Conservation (phyloP, 2,113 vertebrate genomes). For the Mesitornis unicolor region DNA sequence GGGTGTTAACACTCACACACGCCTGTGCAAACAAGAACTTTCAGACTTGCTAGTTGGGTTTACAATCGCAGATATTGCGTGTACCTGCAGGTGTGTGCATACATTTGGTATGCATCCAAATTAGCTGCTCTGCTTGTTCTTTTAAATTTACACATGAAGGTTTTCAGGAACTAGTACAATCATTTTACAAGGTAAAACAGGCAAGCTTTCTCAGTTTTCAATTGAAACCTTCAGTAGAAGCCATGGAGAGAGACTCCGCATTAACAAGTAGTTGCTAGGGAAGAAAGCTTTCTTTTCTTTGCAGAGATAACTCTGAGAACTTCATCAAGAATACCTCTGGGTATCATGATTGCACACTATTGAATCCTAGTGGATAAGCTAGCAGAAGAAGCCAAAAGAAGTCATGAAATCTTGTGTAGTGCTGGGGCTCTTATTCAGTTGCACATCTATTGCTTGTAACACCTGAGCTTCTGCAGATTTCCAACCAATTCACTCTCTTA, state of each 20-base stretch:
- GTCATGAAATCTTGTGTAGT: background rate
- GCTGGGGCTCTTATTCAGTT: background rate
- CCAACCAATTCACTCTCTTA: background rate
- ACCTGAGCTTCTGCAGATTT: background rate
- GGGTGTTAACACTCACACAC: rapidly evolving
- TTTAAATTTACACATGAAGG: background rate
- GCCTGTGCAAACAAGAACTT: background rate
- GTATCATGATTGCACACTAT: background rate
- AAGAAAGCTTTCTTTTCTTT: background rate
- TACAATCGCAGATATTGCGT: background rate
- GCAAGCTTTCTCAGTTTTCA: background rate
- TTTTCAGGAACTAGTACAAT: background rate
- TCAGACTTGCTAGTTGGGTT: background rate
- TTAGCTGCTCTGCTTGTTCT: background rate
- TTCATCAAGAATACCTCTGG: background rate
- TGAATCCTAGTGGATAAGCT: background rate
- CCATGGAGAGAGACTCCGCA: background rate
- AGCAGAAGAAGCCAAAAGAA: background rate
- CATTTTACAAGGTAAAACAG: background rate
- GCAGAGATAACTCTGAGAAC: background rate
- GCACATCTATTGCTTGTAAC: background rate
- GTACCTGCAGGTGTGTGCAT: background rate
- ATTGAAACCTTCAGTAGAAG: background rate
- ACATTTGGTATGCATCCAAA: background rate
- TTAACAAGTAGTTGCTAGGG: background rate